Percentiles rank a stretch among this genome's conserved stretches.
phyloP scores from a whole-genome alignment of 2,888 invertebrate species.

The Biston betularia region DNA sequence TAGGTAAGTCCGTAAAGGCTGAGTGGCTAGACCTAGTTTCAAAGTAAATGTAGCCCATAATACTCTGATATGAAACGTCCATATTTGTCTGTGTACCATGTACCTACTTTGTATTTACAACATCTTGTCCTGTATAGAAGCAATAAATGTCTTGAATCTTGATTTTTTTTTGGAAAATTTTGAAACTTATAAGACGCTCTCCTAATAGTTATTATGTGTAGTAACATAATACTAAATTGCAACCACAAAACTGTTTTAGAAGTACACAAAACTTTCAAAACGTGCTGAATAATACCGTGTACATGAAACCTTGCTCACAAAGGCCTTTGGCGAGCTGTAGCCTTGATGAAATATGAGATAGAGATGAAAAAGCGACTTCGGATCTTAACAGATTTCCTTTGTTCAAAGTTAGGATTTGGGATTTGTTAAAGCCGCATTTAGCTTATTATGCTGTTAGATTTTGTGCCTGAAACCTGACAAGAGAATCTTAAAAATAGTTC shows the following conservation, averaged over 20 bases:
- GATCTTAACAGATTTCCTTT: conserved; percentile 58
- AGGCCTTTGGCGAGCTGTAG: conserved; percentile 56
- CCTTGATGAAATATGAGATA: conserved; percentile 65
- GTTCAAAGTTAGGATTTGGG: conserved; percentile 34
- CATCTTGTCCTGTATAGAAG: no score
- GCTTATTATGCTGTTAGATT: conserved; percentile 27
- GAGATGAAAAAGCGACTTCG: conserved; percentile 58
- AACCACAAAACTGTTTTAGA: neutral
- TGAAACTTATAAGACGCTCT: no score
- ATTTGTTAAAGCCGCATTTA: conserved; percentile 31
- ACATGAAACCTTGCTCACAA: conserved; percentile 56
- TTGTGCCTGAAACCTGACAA: neutral
- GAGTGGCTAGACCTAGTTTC: no score
- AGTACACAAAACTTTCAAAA: neutral
- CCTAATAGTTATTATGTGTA: no score
- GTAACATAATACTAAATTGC: no score
- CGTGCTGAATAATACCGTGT: conserved; percentile 16
- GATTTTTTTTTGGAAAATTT: no score
- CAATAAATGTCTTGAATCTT: no score
- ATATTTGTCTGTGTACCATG: no score
- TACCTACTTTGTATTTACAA: no score
- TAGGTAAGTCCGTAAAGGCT: no score
- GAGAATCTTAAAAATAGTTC: neutral
- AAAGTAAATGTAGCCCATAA: no score
- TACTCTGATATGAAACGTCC: no score